Evolutionary conservation across 2,797 vertebrate species (phyloP).

Genomic region (Sylvilagus floridanus): DNA sequence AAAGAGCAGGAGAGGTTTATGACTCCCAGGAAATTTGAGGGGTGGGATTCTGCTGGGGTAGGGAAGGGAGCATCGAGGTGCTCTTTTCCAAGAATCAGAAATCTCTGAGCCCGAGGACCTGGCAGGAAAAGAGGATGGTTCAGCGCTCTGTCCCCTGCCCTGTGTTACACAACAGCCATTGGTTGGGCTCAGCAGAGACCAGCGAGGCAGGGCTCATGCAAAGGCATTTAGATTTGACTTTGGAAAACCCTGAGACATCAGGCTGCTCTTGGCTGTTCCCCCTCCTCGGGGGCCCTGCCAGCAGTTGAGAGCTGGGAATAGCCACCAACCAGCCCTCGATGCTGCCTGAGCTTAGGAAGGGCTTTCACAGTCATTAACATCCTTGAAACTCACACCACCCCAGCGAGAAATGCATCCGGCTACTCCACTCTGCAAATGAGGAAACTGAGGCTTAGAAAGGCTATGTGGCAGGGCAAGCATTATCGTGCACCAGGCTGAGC

Average conservation of each 20-base stretch:
- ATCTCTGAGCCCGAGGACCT: background rate
- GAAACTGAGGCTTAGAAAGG: slow-evolving; percentile 54
- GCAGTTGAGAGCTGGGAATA: slow-evolving; percentile 64
- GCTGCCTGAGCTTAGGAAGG: slow-evolving; percentile 29
- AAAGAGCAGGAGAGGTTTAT: slow-evolving; percentile 11
- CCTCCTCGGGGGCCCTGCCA: slow-evolving; percentile 25
- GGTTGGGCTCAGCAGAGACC: background rate
- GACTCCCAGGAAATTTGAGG: background rate
- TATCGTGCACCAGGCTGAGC: no score
- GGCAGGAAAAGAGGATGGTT: background rate
- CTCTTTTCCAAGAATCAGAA: background rate
- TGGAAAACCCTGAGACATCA: slow-evolving; percentile 71
- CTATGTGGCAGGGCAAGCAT: background rate
- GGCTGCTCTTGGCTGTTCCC: slow-evolving; percentile 24
- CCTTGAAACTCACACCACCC: slow-evolving; percentile 2
- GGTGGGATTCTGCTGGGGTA: background rate
- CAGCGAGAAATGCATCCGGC: slow-evolving; percentile 28
- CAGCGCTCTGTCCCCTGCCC: background rate
- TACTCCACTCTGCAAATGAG: background rate
- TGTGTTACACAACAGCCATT: background rate
- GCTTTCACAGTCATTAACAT: slow-evolving; percentile 20
- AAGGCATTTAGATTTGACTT: slow-evolving; percentile 37
- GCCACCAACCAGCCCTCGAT: slow-evolving; percentile 19
- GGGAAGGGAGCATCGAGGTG: background rate
- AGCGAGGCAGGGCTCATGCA: background rate